phyloP scores from a whole-genome alignment of 1,140 invertebrate species.

The Neoseiulus cucumeris region DNA sequence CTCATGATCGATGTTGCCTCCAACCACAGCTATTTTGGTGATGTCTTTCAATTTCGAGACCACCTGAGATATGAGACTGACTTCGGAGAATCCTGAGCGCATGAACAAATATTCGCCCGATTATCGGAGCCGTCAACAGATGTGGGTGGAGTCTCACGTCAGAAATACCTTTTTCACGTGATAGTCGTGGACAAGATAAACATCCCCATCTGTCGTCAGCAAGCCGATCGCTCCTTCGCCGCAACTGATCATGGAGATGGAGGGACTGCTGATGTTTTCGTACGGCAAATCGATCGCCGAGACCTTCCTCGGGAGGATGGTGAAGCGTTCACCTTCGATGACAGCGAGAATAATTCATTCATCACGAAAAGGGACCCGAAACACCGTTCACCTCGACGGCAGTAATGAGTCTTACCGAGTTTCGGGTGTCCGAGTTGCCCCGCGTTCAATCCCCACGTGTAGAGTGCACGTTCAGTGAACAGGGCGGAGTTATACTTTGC shows the following conservation, averaged over 20 bases:
- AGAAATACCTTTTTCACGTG: slow-evolving; percentile 42
- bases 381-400: too few relatives aligned
- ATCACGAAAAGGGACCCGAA: too few relatives aligned
- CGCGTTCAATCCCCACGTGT: slow-evolving; percentile 45
- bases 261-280: slow-evolving; percentile 19
- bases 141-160: slow-evolving; percentile 25
- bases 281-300: slow-evolving; percentile 23
- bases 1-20: slow-evolving; percentile 31
- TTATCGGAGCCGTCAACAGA: background rate
- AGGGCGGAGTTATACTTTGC: slow-evolving; percentile 43
- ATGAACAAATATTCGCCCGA: too few relatives aligned
- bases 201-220: slow-evolving; percentile 39
- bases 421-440: slow-evolving; percentile 40
- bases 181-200: slow-evolving; percentile 46
- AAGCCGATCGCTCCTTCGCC: slow-evolving; percentile 45
- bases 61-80: background rate
- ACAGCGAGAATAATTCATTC: background rate
- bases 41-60: slow-evolving; percentile 28
- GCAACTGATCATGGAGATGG: slow-evolving; percentile 32
- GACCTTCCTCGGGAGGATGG: slow-evolving; percentile 20
- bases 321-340: background rate
- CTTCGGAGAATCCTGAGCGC: background rate
- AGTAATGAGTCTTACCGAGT: background rate
- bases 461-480: slow-evolving; percentile 36
- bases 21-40: slow-evolving; percentile 29